A percentile compares a stretch with the other conserved stretches of the same genome.
Conservation (phyloP, 2,113 vertebrate genomes). For the Gnathonemus echidnorhynchus region DNA sequence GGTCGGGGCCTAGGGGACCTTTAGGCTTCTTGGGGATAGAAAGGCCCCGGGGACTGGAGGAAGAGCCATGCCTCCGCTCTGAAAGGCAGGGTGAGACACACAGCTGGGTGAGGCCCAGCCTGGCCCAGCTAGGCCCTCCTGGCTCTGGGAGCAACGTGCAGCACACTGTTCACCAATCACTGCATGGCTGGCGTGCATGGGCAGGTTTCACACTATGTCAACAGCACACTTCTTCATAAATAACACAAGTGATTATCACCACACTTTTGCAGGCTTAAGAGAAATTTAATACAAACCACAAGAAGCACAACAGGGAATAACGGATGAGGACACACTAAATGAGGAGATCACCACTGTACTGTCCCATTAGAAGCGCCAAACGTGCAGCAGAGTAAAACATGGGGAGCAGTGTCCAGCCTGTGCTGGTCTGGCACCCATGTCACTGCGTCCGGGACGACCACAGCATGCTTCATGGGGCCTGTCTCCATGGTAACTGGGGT, state of each 20-base stretch:
- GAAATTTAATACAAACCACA: background rate
- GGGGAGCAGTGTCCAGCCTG: background rate
- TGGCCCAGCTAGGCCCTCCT: background rate
- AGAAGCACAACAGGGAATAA: background rate
- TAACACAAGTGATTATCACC: background rate
- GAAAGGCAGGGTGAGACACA: constrained; percentile 29
- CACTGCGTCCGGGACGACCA: background rate
- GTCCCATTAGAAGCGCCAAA: background rate
- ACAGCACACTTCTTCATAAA: background rate
- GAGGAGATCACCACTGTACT: background rate
- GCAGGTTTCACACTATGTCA: background rate
- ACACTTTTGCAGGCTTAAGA: background rate
- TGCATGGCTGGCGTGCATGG: background rate
- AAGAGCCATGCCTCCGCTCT: constrained; percentile 89
- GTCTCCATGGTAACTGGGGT: background rate
- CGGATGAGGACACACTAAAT: background rate
- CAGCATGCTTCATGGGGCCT: background rate
- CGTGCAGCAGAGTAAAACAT: background rate
- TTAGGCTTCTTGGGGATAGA: constrained; percentile 82
- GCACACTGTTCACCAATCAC: background rate
- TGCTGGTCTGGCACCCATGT: background rate
- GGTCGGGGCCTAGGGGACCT: constrained; percentile 73
- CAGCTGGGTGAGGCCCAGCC: background rate
- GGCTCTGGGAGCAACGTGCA: background rate
- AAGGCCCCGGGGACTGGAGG: constrained; percentile 75